A percentile compares a stretch with the other conserved stretches of the same genome.
phyloP scores from a whole-genome alignment of 2,113 vertebrate species.

The Sprattus sprattus region DNA sequence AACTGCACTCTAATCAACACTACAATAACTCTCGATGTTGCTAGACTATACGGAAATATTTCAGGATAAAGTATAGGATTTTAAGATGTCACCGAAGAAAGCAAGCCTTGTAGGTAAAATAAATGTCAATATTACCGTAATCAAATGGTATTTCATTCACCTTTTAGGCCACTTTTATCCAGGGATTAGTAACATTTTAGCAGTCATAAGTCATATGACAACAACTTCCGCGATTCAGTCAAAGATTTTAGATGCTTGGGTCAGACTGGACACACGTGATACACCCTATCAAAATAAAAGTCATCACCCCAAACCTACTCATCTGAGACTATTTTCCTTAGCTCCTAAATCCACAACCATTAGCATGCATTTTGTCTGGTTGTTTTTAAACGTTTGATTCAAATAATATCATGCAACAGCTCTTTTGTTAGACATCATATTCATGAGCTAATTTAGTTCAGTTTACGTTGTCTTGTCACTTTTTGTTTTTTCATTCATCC shows the following conservation, averaged over 20 bases:
- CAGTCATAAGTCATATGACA: conserved; percentile 66
- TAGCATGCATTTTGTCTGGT: too few relatives aligned
- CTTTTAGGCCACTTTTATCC: conserved; percentile 50
- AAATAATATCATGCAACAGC: not conserved
- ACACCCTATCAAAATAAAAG: not conserved
- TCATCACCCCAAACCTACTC: not conserved
- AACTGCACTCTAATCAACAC: conserved; percentile 4
- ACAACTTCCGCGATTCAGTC: conserved; percentile 59
- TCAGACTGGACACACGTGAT: not conserved
- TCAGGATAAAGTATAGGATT: not conserved
- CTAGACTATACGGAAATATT: not conserved
- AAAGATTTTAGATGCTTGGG: not conserved
- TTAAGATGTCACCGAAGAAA: not conserved
- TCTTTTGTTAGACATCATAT: too few relatives aligned
- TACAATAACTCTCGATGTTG: not conserved
- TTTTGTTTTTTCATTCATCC: too few relatives aligned
- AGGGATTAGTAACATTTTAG: conserved; percentile 50
- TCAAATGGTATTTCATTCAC: conserved; percentile 43
- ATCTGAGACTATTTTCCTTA: too few relatives aligned
- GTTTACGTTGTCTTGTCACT: too few relatives aligned
- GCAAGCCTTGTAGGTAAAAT: not conserved
- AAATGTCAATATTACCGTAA: conserved; percentile 35
- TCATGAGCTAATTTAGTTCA: too few relatives aligned
- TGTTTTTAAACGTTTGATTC: not conserved
- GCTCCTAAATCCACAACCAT: too few relatives aligned